phyloP scores from a whole-genome alignment of 2,888 invertebrate species.

The Cybosia mesomella region DNA sequence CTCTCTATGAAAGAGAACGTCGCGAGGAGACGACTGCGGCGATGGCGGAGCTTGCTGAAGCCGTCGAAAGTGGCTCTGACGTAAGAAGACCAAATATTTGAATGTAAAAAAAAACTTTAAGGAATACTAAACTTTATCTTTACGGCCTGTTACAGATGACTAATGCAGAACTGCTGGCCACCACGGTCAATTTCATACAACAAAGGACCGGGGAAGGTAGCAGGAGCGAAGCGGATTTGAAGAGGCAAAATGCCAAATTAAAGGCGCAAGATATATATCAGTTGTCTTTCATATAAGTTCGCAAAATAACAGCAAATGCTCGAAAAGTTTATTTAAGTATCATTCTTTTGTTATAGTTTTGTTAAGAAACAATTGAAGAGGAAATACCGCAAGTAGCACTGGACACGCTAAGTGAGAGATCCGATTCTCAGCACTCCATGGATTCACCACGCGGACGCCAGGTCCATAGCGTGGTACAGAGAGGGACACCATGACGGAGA shows the following conservation, averaged over 20 bases:
- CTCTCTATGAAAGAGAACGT: background rate
- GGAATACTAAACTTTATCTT: background rate
- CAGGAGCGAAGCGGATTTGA: background rate
- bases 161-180: background rate
- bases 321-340: background rate
- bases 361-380: background rate
- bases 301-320: background rate
- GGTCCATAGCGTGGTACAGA: too few species aligned
- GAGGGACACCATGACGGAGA: too few species aligned
- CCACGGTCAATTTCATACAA: background rate
- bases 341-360: background rate
- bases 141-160: background rate
- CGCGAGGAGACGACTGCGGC: background rate
- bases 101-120: background rate
- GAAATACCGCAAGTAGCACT: too few species aligned
- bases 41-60: background rate
- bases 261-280: background rate
- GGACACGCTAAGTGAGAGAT: too few species aligned
- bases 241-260: background rate
- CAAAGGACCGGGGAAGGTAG: background rate
- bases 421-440: too few species aligned
- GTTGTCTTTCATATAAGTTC: background rate
- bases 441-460: too few species aligned
- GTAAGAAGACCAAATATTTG: constrained; percentile 42
- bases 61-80: too few species aligned